Evolutionary conservation across 2,797 vertebrate species (phyloP).

Genomic region (Gobionotothen gibberifrons): DNA sequence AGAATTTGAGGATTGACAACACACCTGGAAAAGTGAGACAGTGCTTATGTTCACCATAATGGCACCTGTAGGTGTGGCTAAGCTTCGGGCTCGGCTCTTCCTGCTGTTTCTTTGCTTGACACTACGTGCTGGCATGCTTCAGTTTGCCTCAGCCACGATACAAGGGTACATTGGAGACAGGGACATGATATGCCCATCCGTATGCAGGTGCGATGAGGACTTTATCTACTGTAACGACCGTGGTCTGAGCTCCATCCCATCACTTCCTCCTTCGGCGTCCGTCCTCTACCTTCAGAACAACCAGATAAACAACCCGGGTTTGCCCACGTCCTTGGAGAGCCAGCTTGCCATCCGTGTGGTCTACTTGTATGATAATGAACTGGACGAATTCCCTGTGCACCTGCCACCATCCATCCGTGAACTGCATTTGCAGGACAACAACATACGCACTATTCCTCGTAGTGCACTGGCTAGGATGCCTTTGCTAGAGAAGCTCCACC

Average conservation of each 20-base stretch:
- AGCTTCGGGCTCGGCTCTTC: constrained; percentile 85
- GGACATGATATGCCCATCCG: constrained; percentile 88
- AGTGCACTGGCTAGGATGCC: constrained; percentile 90
- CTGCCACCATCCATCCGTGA: constrained; percentile 92
- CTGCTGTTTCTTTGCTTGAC: constrained; percentile 87
- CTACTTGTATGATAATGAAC: constrained; percentile 95
- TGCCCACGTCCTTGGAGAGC: constrained; percentile 88
- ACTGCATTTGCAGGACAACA: constrained; percentile 97
- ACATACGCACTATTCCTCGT: constrained; percentile 90
- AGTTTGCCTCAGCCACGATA: constrained; percentile 77
- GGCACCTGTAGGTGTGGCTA: constrained; percentile 77
- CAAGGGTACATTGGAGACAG: constrained; percentile 79
- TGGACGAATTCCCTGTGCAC: constrained; percentile 92
- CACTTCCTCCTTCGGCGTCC: constrained; percentile 90
- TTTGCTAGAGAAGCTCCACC: constrained; percentile 91
- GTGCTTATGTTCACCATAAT: constrained; percentile 70
- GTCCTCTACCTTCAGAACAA: constrained; percentile 98
- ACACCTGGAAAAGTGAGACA: constrained; percentile 50
- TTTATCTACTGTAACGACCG: constrained; percentile 98
- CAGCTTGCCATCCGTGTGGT: constrained; percentile 89
- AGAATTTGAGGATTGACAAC: constrained; percentile 63
- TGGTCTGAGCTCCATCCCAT: constrained; percentile 90
- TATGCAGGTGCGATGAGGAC: constrained; percentile 93
- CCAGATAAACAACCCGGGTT: constrained; percentile 92
- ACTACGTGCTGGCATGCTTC: constrained; percentile 84